Base-by-base conservation (phyloP, 2,113 vertebrate species). In the Cavia porcellus region DNA sequence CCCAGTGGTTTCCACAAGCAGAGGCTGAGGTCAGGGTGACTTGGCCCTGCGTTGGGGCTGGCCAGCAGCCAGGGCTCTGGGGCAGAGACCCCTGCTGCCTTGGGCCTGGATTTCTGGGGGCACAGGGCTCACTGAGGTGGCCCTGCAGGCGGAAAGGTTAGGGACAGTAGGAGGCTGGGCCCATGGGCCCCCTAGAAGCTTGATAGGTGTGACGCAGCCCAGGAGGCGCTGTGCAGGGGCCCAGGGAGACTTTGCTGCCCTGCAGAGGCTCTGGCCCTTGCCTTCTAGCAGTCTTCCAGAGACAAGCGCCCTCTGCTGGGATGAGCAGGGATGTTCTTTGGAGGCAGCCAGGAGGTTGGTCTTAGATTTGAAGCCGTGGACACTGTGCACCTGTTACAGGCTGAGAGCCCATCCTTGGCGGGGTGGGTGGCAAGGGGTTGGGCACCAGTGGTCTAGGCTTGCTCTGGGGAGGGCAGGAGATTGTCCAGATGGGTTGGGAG, bases 371-470 rank as follows among this genome's bases (percentile, higher is more conserved):
- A 74, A 13, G 24, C 50, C n/a, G 62, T 77, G 1, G 7, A 1
- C 32, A 61, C 25, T 25, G 64, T 14, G 47, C 38, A 11, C n/a
- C 59, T 47, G 24, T 28, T 14, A 28, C 38, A 47, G 5, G 42
- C n/a, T 3, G 77, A 64, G 30, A 61, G 19, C 13, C 47, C 1
- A 3, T 64, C 38, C 62, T 7, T 57, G 82, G 25, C 35, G 5
- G 45, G 3, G 30, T 50, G 42, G 2, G 19, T 38, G 0, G 28
- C 20, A 4, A 1, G 7, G 1, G 4, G 19, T 10, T 3, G 28
- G 52, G 68, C 6, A 35, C 55, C 47, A 10, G 32, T 10, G 24
- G 38, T 1, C 0, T 20, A 61, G 38, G 38, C 45, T 25, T 25
- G 75, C 9, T 13, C 9, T 4, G 3, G 38, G 52, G 20, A 7